A percentile compares a stretch with the other conserved stretches of the same genome.
These are phyloP conservation scores for Esperia sulphurella DNA, from an alignment of 2,888 invertebrate genomes.

Conservation along the genomic window DNA sequence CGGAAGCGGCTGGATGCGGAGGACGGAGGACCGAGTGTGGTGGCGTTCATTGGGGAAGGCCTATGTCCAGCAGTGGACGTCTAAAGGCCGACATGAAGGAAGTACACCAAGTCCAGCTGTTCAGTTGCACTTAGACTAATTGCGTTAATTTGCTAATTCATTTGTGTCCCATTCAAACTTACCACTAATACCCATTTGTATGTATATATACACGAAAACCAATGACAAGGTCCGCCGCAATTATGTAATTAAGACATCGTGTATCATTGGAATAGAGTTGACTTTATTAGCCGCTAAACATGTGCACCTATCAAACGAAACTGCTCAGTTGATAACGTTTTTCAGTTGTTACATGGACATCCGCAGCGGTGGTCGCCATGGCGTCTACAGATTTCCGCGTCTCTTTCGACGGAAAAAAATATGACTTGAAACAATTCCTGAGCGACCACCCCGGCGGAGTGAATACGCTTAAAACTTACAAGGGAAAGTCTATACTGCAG, in stretches of 20 bases:
- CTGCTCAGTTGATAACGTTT: constrained; percentile 14
- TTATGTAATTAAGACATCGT: too few species aligned
- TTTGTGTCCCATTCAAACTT: neutral
- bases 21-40: too few species aligned
- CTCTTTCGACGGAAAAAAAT: constrained; percentile 66
- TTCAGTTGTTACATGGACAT: neutral
- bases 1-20: too few species aligned
- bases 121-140: too few species aligned
- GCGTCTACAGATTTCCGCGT: constrained; percentile 46
- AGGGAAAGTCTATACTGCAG: constrained; percentile 72
- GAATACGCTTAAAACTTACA: constrained; percentile 80
- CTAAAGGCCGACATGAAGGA: too few species aligned
- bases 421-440: constrained; percentile 83
- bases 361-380: constrained; percentile 17
- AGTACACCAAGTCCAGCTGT: too few species aligned
- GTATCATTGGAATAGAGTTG: too few species aligned
- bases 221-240: neutral
- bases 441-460: constrained; percentile 87
- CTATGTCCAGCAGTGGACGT: too few species aligned
- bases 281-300: neutral
- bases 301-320: constrained; percentile 13
- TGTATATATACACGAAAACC: neutral
- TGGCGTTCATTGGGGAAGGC: too few species aligned
- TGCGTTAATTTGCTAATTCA: too few species aligned
- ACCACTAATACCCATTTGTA: neutral